A percentile compares a stretch with the other conserved stretches of the same genome.
Evolutionary conservation across 2,888 invertebrate genomes (phyloP).

Genomic region (Melieria omissa): DNA sequence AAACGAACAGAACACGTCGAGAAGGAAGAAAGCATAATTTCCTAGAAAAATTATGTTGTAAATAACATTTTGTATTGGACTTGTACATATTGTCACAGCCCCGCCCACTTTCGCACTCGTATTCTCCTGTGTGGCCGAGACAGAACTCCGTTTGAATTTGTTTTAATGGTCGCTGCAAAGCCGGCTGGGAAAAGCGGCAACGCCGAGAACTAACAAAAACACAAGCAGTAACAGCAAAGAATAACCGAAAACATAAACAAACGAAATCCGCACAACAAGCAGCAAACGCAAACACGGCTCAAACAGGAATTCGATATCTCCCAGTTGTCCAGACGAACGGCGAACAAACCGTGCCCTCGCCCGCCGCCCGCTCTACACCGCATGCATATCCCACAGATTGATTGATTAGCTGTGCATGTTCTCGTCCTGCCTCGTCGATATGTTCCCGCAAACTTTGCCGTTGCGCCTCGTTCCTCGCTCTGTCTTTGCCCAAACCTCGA

Average conservation of each 20-base stretch:
- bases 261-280: background rate
- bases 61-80: background rate
- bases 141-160: no score
- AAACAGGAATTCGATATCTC: background rate
- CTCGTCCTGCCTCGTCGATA: background rate
- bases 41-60: background rate
- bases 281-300: background rate
- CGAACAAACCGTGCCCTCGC: no score
- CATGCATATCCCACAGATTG: constrained; percentile 6
- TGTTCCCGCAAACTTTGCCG: background rate
- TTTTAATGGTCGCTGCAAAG: no score
- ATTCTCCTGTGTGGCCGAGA: no score
- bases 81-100: background rate
- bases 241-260: background rate
- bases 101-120: no score
- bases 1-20: no score
- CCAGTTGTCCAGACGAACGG: background rate
- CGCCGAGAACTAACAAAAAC: no score
- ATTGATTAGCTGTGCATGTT: constrained; percentile 8
- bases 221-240: no score
- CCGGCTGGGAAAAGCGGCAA: no score
- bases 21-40: no score
- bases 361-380: no score
- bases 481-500: background rate
- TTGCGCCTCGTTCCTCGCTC: background rate